These are phyloP conservation scores for Ispidina lecontei DNA, from an alignment of 2,797 vertebrate genomes.

Conservation along the genomic window DNA sequence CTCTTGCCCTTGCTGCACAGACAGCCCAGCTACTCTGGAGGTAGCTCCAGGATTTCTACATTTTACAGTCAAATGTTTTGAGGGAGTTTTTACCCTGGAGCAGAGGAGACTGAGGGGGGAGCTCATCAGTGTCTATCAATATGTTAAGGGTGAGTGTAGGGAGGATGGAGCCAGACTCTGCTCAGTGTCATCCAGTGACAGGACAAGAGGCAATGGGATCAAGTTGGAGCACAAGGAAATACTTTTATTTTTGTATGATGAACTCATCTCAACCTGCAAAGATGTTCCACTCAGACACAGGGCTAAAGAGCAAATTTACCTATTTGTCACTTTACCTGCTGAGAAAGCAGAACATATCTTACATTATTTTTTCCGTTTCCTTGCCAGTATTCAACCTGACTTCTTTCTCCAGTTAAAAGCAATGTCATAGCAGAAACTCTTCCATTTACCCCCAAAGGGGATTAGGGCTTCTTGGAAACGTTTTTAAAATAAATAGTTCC, in stretches of 20 bases:
- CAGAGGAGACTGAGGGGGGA: too few relatives aligned
- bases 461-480: conserved; percentile 32
- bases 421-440: not conserved
- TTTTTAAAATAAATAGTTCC: conserved; percentile 27
- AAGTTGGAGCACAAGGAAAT: too few relatives aligned
- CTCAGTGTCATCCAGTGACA: too few relatives aligned
- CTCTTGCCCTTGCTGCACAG: not conserved
- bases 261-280: not conserved
- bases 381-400: not conserved
- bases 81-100: too few relatives aligned
- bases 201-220: too few relatives aligned
- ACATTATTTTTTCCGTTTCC: not conserved
- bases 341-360: not conserved
- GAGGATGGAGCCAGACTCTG: too few relatives aligned
- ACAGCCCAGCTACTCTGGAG: not conserved
- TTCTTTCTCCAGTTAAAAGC: not conserved
- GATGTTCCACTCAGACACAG: not conserved
- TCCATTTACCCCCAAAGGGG: conserved; percentile 5
- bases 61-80: not conserved
- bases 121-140: too few relatives aligned
- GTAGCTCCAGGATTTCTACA: not conserved
- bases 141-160: too few relatives aligned
- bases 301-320: not conserved
- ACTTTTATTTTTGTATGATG: not conserved
- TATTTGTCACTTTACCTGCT: not conserved